Evolutionary conservation across 2,888 invertebrate species (phyloP), one percentile per base, ranked within the genome.

Genomic region (Brassicogethes aeneus): DNA sequence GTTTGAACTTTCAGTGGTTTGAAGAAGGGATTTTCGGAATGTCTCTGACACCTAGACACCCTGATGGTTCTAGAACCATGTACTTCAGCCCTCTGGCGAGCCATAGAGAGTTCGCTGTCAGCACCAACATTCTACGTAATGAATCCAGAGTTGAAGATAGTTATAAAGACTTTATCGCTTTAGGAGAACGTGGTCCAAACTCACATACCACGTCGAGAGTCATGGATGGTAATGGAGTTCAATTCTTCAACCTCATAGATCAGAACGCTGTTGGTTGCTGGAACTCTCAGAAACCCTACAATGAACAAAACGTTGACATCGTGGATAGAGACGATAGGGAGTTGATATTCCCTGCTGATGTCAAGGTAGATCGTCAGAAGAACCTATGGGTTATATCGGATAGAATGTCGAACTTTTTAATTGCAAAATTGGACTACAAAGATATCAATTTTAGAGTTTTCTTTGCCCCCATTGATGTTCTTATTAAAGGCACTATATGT

Each of bases 221-320:
- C 2, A 81, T 86, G 75, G 82, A 83, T 53, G 80, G 82, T 1
- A 73, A 76, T 42, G 89, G 88, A 2, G 65, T 89, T 1, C 79
- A 87, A 65, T 74, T 87, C 42, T 88, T 80, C 64, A 84, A 80
- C 64, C 70, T 89, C 49, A 77, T 90, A 42, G 87, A 87, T 61
- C 82, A 81, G 59, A 89, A 89, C 56, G 83, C 84, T 1, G 73
- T 90, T 3, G 89, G 87, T 2, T 90, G 89, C 60, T 89, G 89
- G 87, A 83, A 83, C 39, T 78, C 79, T 0, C 71, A 73, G 7
- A 68, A 77, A 42, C 79, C 82, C 0, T 80, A 81, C 51, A 70
- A 74, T 13, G 75, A 80, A 0, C 73, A 79, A 45, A 80, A 81
- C 59, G 76, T 81, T 16, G 85, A 73, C 10, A 62, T 87, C 3